phyloP scores from a whole-genome alignment of 2,113 vertebrate species.

The Thermophis baileyi region DNA sequence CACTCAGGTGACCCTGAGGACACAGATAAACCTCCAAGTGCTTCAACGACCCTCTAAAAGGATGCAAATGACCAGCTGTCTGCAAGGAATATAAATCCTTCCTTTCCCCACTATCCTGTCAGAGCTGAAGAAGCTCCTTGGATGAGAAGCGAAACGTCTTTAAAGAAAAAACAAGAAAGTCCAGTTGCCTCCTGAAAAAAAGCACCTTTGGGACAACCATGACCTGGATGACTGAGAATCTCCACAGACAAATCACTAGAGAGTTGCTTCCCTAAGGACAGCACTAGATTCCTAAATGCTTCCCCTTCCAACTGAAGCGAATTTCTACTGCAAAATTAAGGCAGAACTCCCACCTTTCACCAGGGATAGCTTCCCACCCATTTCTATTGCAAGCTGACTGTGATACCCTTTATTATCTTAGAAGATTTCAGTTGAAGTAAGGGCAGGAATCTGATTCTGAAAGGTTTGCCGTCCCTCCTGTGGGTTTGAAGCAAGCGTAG shows the following conservation, averaged over 20 bases:
- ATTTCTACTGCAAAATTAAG: conserved; percentile 1
- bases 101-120: too few relatives aligned
- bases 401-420: neutral
- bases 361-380: conserved; percentile 2
- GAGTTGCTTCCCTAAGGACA: neutral
- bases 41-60: too few relatives aligned
- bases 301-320: neutral
- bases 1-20: too few relatives aligned
- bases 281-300: neutral
- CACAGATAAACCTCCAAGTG: too few relatives aligned
- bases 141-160: too few relatives aligned
- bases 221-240: too few relatives aligned
- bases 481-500: neutral
- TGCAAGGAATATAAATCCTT: too few relatives aligned
- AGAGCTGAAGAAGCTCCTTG: too few relatives aligned
- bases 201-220: too few relatives aligned
- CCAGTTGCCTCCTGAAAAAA: too few relatives aligned
- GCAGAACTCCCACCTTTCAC: neutral
- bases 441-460: neutral
- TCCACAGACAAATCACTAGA: neutral
- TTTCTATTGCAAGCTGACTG: neutral
- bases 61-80: too few relatives aligned
- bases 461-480: neutral
- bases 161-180: too few relatives aligned
- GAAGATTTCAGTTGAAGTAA: neutral